Base-by-base conservation (phyloP, 2,888 invertebrate genomes). In the Sinelater perroti region DNA sequence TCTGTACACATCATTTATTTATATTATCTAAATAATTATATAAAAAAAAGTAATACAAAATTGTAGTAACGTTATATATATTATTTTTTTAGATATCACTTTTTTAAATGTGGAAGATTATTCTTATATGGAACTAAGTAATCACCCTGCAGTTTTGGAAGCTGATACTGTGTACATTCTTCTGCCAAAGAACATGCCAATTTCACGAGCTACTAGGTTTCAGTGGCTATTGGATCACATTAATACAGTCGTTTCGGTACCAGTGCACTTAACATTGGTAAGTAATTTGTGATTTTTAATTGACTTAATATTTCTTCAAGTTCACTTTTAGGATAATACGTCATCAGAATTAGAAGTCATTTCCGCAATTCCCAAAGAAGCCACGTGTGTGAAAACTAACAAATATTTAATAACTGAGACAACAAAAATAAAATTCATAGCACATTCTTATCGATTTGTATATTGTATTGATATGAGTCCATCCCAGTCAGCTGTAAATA, bases 381-480 rank as follows among this genome's bases (percentile, higher is more conserved):
- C 78, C 42, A 78, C 79, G 3, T 56, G 71, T 33, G 74, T 77
- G 49, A 75, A 75, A 55, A 78, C 64, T 73, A 79, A 61, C 69
- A 79, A 80, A 57, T 86, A 83, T 73, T 75, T 79, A 64, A 79
- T 88, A 53, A 81, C 83, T 13, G 79, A 82, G 28, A 74, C 81
- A 18, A 85, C 87, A 33, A 79, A 82, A 60, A 79, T 90, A 24
- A 84, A 85, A 66, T 90, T 89, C 75, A 76, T 91, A 30, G 85
- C 90, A 13, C 83, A 86, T 64, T 82, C 83, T 59, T 91, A 91
- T 73, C 81, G 87, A 61, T 82, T 90, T 64, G 89, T 88, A 38
- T 89, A 88, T 72, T 87, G 90, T 66, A 79, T 92, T 56, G 91
- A 92, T 76, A 82, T 91, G 73, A 90, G 90, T 72, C 90, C 91